Evolutionary conservation across 2,797 vertebrate genomes (phyloP).

Genomic region (Cynodonichthys magdalenae): DNA sequence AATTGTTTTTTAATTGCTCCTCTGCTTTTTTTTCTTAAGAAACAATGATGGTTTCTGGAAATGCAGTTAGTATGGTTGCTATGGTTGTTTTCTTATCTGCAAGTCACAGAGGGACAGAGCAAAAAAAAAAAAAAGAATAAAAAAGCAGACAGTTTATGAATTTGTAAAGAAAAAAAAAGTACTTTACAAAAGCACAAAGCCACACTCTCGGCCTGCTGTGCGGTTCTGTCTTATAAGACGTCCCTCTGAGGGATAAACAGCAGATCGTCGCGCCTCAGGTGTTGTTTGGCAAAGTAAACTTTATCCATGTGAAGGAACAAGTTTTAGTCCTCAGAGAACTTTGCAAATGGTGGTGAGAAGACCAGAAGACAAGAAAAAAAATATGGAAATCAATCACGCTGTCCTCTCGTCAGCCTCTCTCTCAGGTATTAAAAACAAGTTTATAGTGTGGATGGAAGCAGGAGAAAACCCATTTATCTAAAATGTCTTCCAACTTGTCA

Average conservation of each 20-base stretch:
- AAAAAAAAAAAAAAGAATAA: constrained; percentile 16
- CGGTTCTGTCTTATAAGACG: constrained; percentile 30
- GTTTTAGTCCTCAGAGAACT: constrained; percentile 41
- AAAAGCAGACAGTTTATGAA: constrained; percentile 38
- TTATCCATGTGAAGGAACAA: constrained; percentile 36
- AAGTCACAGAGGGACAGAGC: constrained; percentile 50
- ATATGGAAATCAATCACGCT: constrained; percentile 47
- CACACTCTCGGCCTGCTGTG: constrained; percentile 11
- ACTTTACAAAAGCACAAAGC: constrained; percentile 21
- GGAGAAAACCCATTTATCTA: constrained; percentile 29
- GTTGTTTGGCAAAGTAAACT: constrained; percentile 41
- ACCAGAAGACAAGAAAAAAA: constrained; percentile 22
- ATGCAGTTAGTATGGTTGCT: constrained; percentile 44
- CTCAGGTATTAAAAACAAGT: constrained; percentile 19
- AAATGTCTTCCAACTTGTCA: constrained; percentile 40
- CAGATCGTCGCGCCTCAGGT: constrained; percentile 42
- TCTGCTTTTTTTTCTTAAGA: constrained; percentile 47
- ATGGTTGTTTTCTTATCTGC: constrained; percentile 66
- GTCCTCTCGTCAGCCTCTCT: constrained; percentile 13
- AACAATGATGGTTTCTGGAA: constrained; percentile 64
- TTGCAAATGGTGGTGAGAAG: constrained; percentile 16
- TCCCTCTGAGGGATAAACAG: constrained; percentile 31
- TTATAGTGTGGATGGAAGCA: constrained; percentile 21
- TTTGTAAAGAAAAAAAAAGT: constrained; percentile 32
- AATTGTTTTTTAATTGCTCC: constrained; percentile 73